Conservation (phyloP, 2,888 invertebrate genomes). For the Andricus curvator region DNA sequence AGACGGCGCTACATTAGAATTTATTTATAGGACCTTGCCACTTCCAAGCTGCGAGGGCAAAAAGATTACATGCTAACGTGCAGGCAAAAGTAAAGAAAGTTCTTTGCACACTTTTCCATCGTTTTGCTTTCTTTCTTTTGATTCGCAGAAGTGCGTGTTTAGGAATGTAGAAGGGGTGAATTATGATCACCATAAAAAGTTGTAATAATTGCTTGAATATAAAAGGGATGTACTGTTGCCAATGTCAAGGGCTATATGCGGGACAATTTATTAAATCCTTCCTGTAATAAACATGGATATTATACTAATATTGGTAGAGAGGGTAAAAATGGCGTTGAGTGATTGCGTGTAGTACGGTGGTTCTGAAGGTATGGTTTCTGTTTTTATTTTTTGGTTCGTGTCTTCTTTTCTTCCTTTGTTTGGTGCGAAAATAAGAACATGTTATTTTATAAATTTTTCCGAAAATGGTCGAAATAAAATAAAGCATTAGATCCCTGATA, state of each 20-base stretch:
- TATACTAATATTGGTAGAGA: constrained; percentile 2
- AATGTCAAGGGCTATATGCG: constrained; percentile 16
- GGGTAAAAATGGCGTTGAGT: background rate
- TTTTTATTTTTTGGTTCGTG: too few species aligned
- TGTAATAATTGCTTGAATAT: constrained; percentile 25
- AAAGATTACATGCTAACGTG: constrained; percentile 21
- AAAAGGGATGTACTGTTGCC: constrained; percentile 18
- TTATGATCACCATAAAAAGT: constrained; percentile 25
- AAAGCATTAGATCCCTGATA: too few species aligned
- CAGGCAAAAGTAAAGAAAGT: constrained; percentile 33
- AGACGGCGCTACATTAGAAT: constrained; percentile 15
- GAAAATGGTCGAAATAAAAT: too few species aligned
- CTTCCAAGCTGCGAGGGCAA: constrained; percentile 28
- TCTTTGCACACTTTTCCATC: constrained; percentile 26
- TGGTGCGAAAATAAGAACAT: too few species aligned
- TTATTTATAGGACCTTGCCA: constrained; percentile 33
- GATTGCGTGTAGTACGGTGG: background rate
- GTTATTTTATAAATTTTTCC: too few species aligned
- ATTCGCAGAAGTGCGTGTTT: constrained; percentile 26
- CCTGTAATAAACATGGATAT: constrained; percentile 18
- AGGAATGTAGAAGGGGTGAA: constrained; percentile 25
- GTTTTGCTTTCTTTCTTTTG: constrained; percentile 21
- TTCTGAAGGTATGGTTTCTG: too few species aligned
- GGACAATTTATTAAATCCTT: constrained; percentile 7
- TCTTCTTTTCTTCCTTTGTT: too few species aligned